Evolutionary conservation across 2,113 vertebrate species (phyloP), one percentile per base, ranked within the genome.

Genomic region (Anseranas semipalmata): DNA sequence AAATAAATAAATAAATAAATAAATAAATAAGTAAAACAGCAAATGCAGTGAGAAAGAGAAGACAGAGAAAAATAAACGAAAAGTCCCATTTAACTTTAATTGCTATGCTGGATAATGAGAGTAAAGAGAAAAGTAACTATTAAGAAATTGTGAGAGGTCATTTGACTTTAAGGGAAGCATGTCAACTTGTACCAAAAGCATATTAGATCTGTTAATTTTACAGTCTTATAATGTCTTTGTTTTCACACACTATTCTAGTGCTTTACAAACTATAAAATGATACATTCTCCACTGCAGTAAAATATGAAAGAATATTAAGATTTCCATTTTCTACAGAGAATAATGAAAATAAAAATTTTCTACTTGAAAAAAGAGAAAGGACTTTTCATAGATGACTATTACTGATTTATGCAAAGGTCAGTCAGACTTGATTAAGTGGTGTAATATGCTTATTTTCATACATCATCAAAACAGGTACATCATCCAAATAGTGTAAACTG

Each of bases 401-500:
- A 1, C 7, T 58, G 32, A 60, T 33, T 39, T 65, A 46, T 35
- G 6, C 9, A 43, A 80, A 72, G 8, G 4, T 3, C 3, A 20
- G 8, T 52, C n/a, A 53, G 77, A 77, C 15, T 10, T 74, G 9
- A 18, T 32, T n/a, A 75, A 41, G 11, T 46, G 3, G 3, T 88
- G 15, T 58, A 35, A 35, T 27, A 58, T 37, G 30, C 15, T 66
- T 43, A 2, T 14, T 41, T 72, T 59, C 11, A 46, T 28, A 28
- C 14, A 27, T 14, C 15, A 30, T 15, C 33, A 88, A 50, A 92
- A 41, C 30, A 2, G 15, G 2, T 39, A 39, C 15, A 30, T 56
- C 0, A 0, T 62, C 14, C 41, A 58, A 1, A 12, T 7, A 43
- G 6, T 28, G 30, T 65, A 33, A 65, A 60, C 55, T 68, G 19